Evolutionary conservation across 1,140 invertebrate genomes (phyloP).

Genomic region (Leguminivora glycinivorella): DNA sequence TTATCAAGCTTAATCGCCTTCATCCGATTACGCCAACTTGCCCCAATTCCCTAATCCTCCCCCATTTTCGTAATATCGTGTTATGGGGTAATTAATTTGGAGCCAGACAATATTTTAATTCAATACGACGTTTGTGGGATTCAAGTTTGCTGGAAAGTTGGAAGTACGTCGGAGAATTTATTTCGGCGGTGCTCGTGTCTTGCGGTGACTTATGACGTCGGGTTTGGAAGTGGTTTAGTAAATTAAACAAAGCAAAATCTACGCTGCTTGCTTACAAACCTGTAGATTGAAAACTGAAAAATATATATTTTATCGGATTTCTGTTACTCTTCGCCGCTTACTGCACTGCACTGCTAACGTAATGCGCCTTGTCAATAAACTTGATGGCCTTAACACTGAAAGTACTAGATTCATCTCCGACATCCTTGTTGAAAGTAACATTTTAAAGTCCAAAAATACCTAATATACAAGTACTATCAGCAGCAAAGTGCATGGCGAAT

Average conservation of each 20-base stretch:
- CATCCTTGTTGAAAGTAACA: no score
- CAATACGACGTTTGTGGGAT: slow-evolving; percentile 64
- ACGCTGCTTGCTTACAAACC: neutral
- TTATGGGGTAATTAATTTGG: slow-evolving; percentile 69
- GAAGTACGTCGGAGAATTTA: slow-evolving; percentile 15
- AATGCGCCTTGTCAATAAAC: no score
- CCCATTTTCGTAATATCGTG: slow-evolving; percentile 57
- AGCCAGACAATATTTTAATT: slow-evolving; percentile 68
- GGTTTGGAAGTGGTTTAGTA: neutral
- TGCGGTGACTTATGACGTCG: slow-evolving; percentile 9
- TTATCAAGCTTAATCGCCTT: slow-evolving; percentile 26
- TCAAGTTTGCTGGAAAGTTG: slow-evolving; percentile 54
- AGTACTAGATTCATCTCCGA: no score
- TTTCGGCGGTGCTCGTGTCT: slow-evolving; percentile 12
- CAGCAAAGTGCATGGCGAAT: no score
- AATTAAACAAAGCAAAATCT: neutral
- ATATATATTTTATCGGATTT: no score
- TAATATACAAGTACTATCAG: no score
- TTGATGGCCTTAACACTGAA: no score
- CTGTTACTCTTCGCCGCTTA: no score
- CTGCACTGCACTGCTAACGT: no score
- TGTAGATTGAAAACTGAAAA: neutral
- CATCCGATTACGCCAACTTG: slow-evolving; percentile 33
- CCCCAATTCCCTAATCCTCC: slow-evolving; percentile 46
- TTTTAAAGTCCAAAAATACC: no score